Evolutionary conservation across 2,113 vertebrate species (phyloP).

Genomic region (Zingel zingel): DNA sequence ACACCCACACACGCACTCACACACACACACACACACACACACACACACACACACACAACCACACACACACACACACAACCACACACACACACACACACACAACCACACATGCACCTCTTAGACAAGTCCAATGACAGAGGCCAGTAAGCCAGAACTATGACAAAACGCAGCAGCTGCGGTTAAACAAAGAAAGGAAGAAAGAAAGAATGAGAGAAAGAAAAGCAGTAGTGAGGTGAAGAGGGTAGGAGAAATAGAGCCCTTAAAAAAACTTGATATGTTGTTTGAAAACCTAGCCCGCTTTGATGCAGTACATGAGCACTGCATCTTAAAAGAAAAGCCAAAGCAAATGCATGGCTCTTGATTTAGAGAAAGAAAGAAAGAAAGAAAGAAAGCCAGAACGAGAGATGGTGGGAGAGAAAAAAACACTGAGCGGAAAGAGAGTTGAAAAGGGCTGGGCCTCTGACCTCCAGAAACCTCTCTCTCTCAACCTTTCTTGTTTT

Average conservation of each 20-base stretch:
- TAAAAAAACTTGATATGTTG: constrained; percentile 51
- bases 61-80: not conserved
- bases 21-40: not conserved
- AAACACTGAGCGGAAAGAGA: constrained; percentile 19
- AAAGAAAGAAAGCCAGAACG: constrained; percentile 42
- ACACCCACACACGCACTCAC: not conserved
- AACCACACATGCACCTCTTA: constrained; percentile 14
- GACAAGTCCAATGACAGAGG: constrained; percentile 41
- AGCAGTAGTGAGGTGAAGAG: constrained; percentile 20
- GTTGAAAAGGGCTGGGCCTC: constrained; percentile 54
- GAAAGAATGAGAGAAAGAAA: constrained; percentile 18
- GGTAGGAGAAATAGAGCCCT: constrained; percentile 25
- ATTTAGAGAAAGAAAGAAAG: constrained; percentile 53
- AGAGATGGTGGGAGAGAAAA: constrained; percentile 33
- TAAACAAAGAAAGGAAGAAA: constrained; percentile 48
- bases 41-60: not conserved
- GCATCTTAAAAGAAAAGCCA: constrained; percentile 62
- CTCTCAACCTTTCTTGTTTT: constrained; percentile 41
- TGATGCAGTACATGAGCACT: constrained; percentile 54
- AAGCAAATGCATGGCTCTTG: constrained; percentile 58
- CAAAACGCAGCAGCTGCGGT: constrained; percentile 67
- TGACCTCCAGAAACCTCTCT: constrained; percentile 75
- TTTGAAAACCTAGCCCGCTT: constrained; percentile 62
- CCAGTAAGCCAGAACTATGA: constrained; percentile 47
- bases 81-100: constrained; percentile 3